Percentiles rank a stretch among this genome's conserved stretches.
phyloP scores from a whole-genome alignment of 2,797 vertebrate genomes.

The Enteromius paludinosus region DNA sequence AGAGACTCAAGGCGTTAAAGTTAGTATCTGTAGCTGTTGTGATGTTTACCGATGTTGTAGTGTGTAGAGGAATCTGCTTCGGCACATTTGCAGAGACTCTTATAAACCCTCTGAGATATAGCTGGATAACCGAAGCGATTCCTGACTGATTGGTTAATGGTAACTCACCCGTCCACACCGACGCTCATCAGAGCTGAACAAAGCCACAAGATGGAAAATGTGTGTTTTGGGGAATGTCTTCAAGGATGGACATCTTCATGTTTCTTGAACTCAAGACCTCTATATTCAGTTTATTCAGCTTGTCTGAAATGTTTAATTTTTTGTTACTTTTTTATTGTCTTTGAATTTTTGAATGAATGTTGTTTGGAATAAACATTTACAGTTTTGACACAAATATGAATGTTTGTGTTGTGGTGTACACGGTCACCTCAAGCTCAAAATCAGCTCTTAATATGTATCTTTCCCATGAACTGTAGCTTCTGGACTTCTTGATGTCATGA shows the following conservation, averaged over 20 bases:
- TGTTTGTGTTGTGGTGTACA: neutral
- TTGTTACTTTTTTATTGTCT: constrained; percentile 39
- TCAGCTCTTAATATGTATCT: neutral
- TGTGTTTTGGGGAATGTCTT: constrained; percentile 23
- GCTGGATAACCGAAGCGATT: constrained; percentile 6
- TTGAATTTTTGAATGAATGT: constrained; percentile 40
- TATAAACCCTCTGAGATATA: constrained; percentile 18
- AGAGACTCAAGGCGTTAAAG: constrained; percentile 23
- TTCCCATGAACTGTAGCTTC: neutral
- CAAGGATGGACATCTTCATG: neutral
- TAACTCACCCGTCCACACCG: constrained; percentile 8
- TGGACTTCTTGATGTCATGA: neutral
- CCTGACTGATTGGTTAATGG: neutral
- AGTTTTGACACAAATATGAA: constrained; percentile 20
- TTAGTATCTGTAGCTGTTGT: constrained; percentile 39
- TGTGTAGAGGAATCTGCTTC: neutral
- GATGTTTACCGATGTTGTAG: constrained; percentile 33
- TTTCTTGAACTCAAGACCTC: constrained; percentile 20
- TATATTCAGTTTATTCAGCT: constrained; percentile 23
- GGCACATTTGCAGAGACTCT: constrained; percentile 22
- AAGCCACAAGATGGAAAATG: constrained; percentile 4
- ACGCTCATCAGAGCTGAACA: constrained; percentile 23
- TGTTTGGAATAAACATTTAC: constrained; percentile 62
- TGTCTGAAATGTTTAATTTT: constrained; percentile 44
- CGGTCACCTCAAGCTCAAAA: neutral